Conservation (phyloP, 2,113 vertebrate species). For the Dasypus novemcinctus region DNA sequence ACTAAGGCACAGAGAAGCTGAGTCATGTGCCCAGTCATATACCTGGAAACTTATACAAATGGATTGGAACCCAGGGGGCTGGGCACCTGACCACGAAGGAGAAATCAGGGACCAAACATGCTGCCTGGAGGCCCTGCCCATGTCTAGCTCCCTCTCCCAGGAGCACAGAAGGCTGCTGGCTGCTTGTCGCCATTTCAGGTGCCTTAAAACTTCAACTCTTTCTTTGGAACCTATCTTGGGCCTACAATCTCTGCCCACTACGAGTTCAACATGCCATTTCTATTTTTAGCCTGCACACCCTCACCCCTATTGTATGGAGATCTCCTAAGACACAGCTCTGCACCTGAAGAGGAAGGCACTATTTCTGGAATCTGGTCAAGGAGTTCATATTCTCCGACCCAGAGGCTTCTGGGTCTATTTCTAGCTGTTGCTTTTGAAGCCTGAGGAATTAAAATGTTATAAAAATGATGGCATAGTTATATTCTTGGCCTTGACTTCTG, state of each 20-base stretch:
- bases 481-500: background rate
- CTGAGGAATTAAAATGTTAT: background rate
- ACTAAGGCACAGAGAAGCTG: background rate
- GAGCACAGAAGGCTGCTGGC: background rate
- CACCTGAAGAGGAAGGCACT: background rate
- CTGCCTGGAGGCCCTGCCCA: background rate
- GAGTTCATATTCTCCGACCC: background rate
- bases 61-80: background rate
- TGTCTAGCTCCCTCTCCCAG: fast-evolving
- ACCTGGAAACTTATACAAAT: background rate
- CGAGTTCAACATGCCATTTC: background rate
- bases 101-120: fast-evolving
- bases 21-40: background rate
- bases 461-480: background rate
- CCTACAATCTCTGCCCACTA: background rate
- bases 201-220: background rate
- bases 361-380: conserved; percentile 43
- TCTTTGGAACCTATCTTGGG: background rate
- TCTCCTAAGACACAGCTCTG: background rate
- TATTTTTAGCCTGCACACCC: background rate
- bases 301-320: background rate
- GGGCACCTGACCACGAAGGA: background rate
- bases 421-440: conserved; percentile 41
- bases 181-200: background rate
- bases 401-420: conserved; percentile 25